Evolutionary conservation across 2,797 vertebrate genomes (phyloP).

Genomic region (Neosilurus hyrtlii): DNA sequence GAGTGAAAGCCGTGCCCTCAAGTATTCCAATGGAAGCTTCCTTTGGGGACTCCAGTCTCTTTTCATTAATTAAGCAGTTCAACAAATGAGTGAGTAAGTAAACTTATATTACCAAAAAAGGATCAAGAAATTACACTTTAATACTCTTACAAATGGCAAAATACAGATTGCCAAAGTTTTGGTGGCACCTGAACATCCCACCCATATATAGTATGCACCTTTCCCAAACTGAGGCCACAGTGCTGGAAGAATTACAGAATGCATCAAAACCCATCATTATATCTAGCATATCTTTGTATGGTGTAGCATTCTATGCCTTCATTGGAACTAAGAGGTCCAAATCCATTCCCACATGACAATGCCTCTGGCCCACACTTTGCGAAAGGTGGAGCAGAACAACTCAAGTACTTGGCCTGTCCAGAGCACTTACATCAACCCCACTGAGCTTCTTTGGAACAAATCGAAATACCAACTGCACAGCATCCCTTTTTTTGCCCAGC

Average conservation of each 20-base stretch:
- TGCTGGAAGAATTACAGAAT: too few species aligned
- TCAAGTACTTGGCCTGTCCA: neutral
- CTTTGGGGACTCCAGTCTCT: too few species aligned
- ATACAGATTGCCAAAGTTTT: neutral
- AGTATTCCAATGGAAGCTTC: too few species aligned
- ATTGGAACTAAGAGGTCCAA: neutral
- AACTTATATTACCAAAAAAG: neutral
- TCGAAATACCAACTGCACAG: neutral
- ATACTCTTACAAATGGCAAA: neutral
- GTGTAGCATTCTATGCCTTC: neutral
- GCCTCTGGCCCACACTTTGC: neutral
- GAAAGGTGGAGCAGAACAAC: too few species aligned
- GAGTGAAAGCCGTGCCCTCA: too few species aligned
- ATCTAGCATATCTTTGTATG: neutral
- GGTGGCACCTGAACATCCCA: neutral
- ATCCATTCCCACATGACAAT: neutral
- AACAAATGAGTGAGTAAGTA: neutral
- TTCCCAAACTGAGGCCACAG: neutral
- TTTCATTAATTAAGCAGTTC: too few species aligned
- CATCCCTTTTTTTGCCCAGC: neutral
- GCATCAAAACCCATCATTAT: neutral
- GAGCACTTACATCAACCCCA: neutral
- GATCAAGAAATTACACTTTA: neutral
- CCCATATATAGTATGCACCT: neutral
- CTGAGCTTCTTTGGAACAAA: neutral